Conservation (phyloP, 2,797 vertebrate genomes). For the Octomys mimax region DNA sequence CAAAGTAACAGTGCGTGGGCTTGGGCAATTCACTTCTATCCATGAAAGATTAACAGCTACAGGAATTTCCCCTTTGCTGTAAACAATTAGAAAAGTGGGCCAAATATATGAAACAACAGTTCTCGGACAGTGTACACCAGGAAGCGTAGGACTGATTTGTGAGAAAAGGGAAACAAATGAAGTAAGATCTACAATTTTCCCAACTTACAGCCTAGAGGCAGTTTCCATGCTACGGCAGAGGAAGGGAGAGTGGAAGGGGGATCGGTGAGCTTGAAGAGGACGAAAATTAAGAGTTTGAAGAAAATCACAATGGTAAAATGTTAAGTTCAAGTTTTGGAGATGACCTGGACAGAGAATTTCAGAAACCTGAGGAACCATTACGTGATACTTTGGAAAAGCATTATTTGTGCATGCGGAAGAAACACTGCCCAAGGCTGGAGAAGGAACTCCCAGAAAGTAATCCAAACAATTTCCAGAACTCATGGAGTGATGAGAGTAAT, state of each 20-base stretch:
- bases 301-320: conserved; percentile 6
- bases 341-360: neutral
- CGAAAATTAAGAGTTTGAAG: neutral
- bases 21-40: conserved; percentile 20
- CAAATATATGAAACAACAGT: neutral
- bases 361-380: neutral
- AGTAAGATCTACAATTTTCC: neutral
- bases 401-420: neutral
- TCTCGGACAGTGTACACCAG: conserved; percentile 19
- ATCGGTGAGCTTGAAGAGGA: neutral
- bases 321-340: neutral
- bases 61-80: conserved; percentile 68
- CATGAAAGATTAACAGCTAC: conserved; percentile 27
- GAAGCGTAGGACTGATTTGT: conserved; percentile 6
- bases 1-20: conserved; percentile 7
- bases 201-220: neutral
- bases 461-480: conserved; percentile 6
- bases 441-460: conserved; percentile 16
- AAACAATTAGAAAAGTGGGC: conserved; percentile 59
- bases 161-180: conserved; percentile 22
- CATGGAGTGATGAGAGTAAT: neutral
- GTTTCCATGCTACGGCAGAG: neutral
- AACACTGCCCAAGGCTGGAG: neutral
- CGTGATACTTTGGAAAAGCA: conserved; percentile 9
- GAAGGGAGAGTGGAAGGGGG: neutral